Base-by-base conservation (phyloP, 1,140 invertebrate species). In the Dreissena polymorpha region DNA sequence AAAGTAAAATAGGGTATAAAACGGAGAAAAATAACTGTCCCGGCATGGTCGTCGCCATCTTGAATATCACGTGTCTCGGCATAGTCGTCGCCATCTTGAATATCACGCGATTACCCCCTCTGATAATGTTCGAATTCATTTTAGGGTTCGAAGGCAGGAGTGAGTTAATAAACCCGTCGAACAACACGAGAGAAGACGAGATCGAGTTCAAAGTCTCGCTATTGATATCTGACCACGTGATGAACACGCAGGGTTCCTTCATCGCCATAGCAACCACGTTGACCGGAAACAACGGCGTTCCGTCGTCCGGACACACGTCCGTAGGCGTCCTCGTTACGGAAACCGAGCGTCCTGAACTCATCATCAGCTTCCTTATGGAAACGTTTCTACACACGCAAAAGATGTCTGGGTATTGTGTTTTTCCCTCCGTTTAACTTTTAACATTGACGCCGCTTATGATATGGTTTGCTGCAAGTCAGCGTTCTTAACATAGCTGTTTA, bases 271-370 rank as follows among this genome's bases (percentile, higher is more conserved):
- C 53, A 14, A 25, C 69, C 10, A 72, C 53, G 13, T 29, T 81
- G 16, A 25, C 67, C 10, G 78, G 78, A 6, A 6, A 29, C 0
- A n/a, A 68, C 0, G 69, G 68, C 49, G 6, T 10, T 16, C 14
- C 57, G 10, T 18, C 29, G 1, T 12, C n/a, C 25, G 49, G 49
- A n/a, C 12, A 27, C 2, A n/a, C 23, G 18, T 23, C 63, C 25
- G 25, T 81, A 27, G n/a, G 51, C 8, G 78, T 81, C 10, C 78
- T 72, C 63, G 70, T 81, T 29, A 63, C 68, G 10, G 78, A 53
- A 14, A 65, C 25, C 18, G 78, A 81, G 39, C 21, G 68, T 8
- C 78, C 78, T 0, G 27, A 50, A 8, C 53, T 81, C 21, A 21
- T 64, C 2, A 63, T 72, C n/a, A 13, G 14, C 8, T 72, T 81